A percentile compares a stretch with the other conserved stretches of the same genome.
Evolutionary conservation across 2,113 vertebrate genomes (phyloP).

Genomic region (Gobio gobio): DNA sequence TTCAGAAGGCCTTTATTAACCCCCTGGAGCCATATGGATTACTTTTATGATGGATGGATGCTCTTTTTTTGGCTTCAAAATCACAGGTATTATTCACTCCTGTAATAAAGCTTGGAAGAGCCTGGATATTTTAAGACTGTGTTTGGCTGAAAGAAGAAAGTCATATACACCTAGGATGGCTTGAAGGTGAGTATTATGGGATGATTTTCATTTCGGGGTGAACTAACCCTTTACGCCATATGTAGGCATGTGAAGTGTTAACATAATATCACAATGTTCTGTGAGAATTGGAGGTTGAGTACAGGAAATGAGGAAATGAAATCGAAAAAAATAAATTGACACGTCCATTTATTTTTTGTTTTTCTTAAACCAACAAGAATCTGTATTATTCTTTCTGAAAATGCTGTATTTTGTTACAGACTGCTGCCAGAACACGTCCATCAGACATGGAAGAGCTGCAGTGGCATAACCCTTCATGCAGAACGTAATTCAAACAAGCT

Average conservation of each 20-base stretch:
- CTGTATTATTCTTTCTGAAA: neutral
- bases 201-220: too few species aligned
- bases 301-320: neutral
- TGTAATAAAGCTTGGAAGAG: too few species aligned
- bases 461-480: slow-evolving; percentile 15
- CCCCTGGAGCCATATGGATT: too few species aligned
- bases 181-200: too few species aligned
- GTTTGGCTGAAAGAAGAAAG: too few species aligned
- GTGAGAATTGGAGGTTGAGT: neutral
- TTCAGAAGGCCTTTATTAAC: too few species aligned
- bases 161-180: too few species aligned
- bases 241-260: neutral
- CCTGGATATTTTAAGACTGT: too few species aligned
- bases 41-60: too few species aligned
- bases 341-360: neutral
- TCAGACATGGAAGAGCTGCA: slow-evolving; percentile 1
- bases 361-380: neutral
- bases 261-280: neutral
- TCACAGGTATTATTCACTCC: too few species aligned
- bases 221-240: too few species aligned
- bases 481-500: slow-evolving; percentile 10
- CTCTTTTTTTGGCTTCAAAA: too few species aligned
- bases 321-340: neutral
- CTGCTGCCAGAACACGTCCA: neutral
- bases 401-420: neutral